Percentiles rank a stretch among this genome's conserved stretches.
phyloP scores from a whole-genome alignment of 2,113 vertebrate species.

The Balaeniceps rex region DNA sequence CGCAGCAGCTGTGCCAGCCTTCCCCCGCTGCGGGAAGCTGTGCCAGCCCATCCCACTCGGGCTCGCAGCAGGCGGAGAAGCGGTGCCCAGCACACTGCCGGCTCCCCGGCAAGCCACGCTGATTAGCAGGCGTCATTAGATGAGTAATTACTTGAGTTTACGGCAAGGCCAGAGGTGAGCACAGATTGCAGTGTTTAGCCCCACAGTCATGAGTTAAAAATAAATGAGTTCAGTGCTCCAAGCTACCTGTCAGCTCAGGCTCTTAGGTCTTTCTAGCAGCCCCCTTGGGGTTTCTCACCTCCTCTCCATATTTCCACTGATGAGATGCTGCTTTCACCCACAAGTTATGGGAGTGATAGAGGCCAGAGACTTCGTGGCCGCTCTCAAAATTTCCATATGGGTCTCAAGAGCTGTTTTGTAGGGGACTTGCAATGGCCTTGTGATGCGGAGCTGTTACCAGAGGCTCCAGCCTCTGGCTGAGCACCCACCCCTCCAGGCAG shows the following conservation, averaged over 20 bases:
- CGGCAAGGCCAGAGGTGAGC: neutral
- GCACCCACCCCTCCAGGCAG: neutral
- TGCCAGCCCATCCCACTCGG: neutral
- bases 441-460: neutral
- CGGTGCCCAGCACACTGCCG: accelerated
- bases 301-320: neutral
- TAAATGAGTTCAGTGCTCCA: neutral
- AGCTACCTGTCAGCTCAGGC: neutral
- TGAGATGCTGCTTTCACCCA: neutral
- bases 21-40: neutral
- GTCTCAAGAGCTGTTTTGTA: neutral
- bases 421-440: accelerated
- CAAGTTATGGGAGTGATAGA: neutral
- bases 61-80: neutral
- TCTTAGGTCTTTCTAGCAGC: neutral
- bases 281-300: neutral
- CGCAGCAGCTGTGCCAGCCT: neutral
- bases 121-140: neutral
- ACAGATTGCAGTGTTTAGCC: neutral
- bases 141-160: neutral
- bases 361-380: neutral
- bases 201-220: neutral
- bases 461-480: neutral
- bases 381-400: neutral
- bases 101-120: accelerated